phyloP scores from a whole-genome alignment of 2,113 vertebrate genomes.

The Phrynosoma platyrhinos region DNA sequence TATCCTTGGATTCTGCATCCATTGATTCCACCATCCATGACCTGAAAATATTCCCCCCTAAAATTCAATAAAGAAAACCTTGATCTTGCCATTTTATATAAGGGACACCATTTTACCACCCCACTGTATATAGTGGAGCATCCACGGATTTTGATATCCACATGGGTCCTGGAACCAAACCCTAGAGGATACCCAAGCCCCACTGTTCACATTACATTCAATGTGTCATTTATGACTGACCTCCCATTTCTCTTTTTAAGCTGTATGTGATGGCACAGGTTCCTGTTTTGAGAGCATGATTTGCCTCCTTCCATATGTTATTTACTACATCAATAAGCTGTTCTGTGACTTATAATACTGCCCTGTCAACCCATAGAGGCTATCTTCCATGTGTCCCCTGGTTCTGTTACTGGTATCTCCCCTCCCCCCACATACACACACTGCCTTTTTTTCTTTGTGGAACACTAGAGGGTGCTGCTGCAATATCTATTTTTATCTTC shows the following conservation, averaged over 20 bases:
- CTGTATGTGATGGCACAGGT: not conserved
- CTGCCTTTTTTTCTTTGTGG: not conserved
- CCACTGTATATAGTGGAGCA: too few species aligned
- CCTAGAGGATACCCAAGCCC: too few species aligned
- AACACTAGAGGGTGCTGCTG: not conserved
- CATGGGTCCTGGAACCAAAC: too few species aligned
- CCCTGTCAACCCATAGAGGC: not conserved
- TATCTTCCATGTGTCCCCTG: not conserved
- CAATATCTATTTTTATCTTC: not conserved
- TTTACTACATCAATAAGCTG: not conserved
- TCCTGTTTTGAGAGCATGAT: not conserved
- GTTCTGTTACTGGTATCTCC: not conserved
- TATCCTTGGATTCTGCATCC: too few species aligned
- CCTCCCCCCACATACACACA: not conserved
- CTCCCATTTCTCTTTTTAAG: not conserved
- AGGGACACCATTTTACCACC: too few species aligned
- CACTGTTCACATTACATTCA: not conserved
- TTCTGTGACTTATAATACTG: not conserved
- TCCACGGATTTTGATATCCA: too few species aligned
- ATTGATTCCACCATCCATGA: too few species aligned
- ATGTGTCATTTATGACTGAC: not conserved
- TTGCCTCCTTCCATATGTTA: not conserved
- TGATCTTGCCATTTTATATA: too few species aligned
- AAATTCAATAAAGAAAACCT: too few species aligned
- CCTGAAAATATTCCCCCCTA: too few species aligned